Evolutionary conservation across 2,113 vertebrate species (phyloP), one percentile per base, ranked within the genome.

Genomic region (Fukomys damarensis): DNA sequence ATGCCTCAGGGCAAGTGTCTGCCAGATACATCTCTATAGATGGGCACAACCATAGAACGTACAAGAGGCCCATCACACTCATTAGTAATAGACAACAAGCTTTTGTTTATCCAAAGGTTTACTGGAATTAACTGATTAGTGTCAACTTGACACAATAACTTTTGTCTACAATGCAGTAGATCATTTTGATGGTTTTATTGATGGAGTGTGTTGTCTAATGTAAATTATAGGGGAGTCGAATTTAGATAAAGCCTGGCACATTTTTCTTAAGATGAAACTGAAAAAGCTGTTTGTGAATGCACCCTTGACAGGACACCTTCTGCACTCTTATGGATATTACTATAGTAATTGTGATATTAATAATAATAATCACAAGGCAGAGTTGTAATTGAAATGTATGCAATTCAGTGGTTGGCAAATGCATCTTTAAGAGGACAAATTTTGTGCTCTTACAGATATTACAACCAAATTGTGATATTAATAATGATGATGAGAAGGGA

Each of bases 81-180:
- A 99, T 99, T 99, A 99, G 98, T 98, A 98, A 98, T 96, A 99
- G 99, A 99, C 99, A 99, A 99, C 99, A 98, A 98, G 98, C 99
- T 98, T 99, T 99, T 99, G 99, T 99, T 99, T 98, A 98, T 99
- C 98, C 98, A 98, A 98, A 99, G 99, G 98, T 99, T 99, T 99
- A 99, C 99, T 99, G 99, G 99, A 99, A 99, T 99, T 99, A 99
- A 99, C 99, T 99, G 99, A 99, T 99, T 99, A 99, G 99, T 99
- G 99, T 99, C 99, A 99, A 99, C 98, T 98, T 99, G 98, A 99
- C 99, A 99, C 99, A 98, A 98, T 99, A 99, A 99, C 98, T 99
- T 99, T 98, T 99, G 98, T 99, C 99, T 99, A 98, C 98, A 98
- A 98, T 97, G 99, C 98, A 98, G 98, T 99, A 98, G 98, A 99